These are phyloP conservation scores for Holacanthus passer DNA, from an alignment of 2,113 vertebrate genomes.

Conservation along the genomic window DNA sequence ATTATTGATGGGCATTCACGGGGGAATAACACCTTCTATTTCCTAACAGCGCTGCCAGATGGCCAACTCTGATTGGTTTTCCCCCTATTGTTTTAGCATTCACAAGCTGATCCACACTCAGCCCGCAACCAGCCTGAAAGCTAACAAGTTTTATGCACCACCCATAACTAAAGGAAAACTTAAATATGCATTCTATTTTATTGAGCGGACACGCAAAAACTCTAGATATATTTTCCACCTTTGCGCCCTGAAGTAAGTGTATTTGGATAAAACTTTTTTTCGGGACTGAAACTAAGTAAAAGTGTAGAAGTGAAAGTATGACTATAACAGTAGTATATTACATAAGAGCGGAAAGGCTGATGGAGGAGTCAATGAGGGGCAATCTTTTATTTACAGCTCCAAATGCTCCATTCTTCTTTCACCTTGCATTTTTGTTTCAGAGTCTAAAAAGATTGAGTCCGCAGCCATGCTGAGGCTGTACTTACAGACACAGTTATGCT, in stretches of 20 bases:
- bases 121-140: neutral
- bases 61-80: conserved; percentile 18
- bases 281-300: neutral
- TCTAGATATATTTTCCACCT: neutral
- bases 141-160: neutral
- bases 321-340: neutral
- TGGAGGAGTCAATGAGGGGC: neutral
- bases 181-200: neutral
- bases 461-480: neutral
- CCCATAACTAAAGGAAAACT: neutral
- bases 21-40: conserved; percentile 14
- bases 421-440: neutral
- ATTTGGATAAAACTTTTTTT: neutral
- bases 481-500: neutral
- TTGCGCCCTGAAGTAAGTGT: neutral
- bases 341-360: neutral
- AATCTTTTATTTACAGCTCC: conserved; percentile 32
- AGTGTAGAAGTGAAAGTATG: neutral
- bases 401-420: conserved; percentile 24
- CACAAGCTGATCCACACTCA: neutral
- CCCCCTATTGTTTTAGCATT: neutral
- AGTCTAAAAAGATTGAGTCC: neutral
- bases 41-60: conserved; percentile 28
- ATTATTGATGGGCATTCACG: neutral
- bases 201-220: conserved; percentile 1